These are phyloP conservation scores for Drosophila paranaensis DNA, from an alignment of 2,888 invertebrate species.

Conservation along the genomic window DNA sequence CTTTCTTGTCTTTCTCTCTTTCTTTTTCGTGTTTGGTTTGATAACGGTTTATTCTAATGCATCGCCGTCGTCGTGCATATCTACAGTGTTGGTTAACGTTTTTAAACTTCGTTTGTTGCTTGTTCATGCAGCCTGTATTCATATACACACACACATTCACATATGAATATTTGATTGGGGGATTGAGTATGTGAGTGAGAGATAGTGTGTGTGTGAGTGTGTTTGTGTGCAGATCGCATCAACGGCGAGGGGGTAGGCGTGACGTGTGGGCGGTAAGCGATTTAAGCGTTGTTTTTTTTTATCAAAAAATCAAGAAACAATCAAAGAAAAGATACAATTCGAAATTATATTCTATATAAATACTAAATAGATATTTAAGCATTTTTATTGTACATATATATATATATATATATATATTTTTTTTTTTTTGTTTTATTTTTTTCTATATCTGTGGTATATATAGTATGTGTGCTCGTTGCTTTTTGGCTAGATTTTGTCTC, in stretches of 20 bases:
- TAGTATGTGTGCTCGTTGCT: constrained; percentile 42
- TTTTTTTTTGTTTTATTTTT: neutral
- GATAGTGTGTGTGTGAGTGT: neutral
- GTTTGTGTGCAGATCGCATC: constrained; percentile 41
- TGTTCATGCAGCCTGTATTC: constrained; percentile 81
- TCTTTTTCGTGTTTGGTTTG: constrained; percentile 11
- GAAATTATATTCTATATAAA: constrained; percentile 39
- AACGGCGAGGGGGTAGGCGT: constrained; percentile 45
- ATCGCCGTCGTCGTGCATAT: constrained; percentile 27
- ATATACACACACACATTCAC: constrained; percentile 7
- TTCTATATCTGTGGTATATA: constrained; percentile 21
- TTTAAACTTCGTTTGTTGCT: constrained; percentile 70
- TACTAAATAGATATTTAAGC: constrained; percentile 23
- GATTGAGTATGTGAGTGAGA: constrained; percentile 3
- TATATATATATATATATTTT: no score
- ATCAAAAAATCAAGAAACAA: constrained; percentile 68
- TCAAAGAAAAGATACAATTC: constrained; percentile 73
- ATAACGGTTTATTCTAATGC: constrained; percentile 22
- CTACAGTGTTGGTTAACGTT: constrained; percentile 52
- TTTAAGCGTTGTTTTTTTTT: constrained; percentile 64
- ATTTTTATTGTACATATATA: constrained; percentile 49
- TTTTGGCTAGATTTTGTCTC: constrained; percentile 37
- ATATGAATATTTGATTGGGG: constrained; percentile 13
- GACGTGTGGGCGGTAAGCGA: constrained; percentile 58
- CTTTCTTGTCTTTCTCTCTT: neutral